Conservation (phyloP, 2,113 vertebrate genomes). For the Tyto alba region DNA sequence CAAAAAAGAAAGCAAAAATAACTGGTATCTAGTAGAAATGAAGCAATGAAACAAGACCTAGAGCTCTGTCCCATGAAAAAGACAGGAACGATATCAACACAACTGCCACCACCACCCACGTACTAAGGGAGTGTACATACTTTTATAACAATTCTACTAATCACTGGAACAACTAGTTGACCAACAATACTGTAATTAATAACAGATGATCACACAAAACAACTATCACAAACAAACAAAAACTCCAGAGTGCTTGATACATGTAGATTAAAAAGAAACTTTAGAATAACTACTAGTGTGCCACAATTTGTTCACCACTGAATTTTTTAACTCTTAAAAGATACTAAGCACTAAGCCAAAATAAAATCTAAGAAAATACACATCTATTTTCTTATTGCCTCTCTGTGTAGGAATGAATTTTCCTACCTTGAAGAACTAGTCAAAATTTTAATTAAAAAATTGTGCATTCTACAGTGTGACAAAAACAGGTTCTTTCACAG, state of each 20-base stretch:
- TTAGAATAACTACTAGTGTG: neutral
- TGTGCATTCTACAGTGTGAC: neutral
- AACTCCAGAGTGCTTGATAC: neutral
- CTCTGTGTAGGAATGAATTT: neutral
- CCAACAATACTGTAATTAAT: conserved; percentile 40
- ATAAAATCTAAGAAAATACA: neutral
- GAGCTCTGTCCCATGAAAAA: neutral
- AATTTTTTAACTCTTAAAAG: neutral
- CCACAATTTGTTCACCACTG: neutral
- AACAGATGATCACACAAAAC: conserved; percentile 43
- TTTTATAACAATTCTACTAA: conserved; percentile 48
- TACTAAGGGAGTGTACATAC: conserved; percentile 27
- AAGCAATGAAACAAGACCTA: neutral
- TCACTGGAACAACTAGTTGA: conserved; percentile 17
- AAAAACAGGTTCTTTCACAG: neutral
- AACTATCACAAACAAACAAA: conserved; percentile 19
- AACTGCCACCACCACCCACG: conserved; percentile 20
- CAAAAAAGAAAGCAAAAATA: neutral
- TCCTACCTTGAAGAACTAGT: neutral
- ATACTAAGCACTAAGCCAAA: neutral
- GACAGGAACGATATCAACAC: neutral
- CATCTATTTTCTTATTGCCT: neutral
- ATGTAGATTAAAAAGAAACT: neutral
- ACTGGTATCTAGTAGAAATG: neutral
- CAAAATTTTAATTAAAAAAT: neutral